Evolutionary conservation across 2,888 invertebrate species (phyloP), one percentile per base, ranked within the genome.

Genomic region (Julus scandinavius): DNA sequence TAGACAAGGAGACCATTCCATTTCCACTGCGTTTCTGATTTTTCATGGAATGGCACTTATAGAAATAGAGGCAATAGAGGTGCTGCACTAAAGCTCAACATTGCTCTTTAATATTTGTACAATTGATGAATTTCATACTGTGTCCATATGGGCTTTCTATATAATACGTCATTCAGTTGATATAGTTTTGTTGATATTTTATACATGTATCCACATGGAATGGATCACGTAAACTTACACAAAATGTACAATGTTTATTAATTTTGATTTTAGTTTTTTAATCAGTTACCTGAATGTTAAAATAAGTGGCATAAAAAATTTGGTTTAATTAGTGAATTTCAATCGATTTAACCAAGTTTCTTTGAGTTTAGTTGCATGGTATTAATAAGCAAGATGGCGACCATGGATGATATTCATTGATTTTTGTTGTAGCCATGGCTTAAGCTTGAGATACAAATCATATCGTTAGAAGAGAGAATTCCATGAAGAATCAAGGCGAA

Each of bases 1-100:
- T 80, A 80, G 80, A 80, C 80, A 80, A 80, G 80, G 80, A 80
- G 80, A 29, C 80, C 80, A 80, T 80, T 80, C 80, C 80, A 80
- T 80, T 80, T 38, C 80, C 38, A 80, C 38, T 80, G 38, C 80
- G 29, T 80, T 40, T 80, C 80, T 80, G 80, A 80, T 80, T 80
- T 80, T 80, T 15, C 80, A 80, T 80, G 80, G 80, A 80, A 80
- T 80, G 80, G 80, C 80, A 80, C 80, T 80, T 80, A 80, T 80
- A 80, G 80, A 80, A 38, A 80, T 80, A 38, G 80, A 80, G 38
- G 80, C 80, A 80, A 29, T 80, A 80, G 80, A 29, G 29, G 72
- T 80, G 80, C 80, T 13, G 80, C 38, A 38, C 38, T 80, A 80
- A 80, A 80, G 80, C 80, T 80, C 38, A 38, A 38, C 80, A 80